Evolutionary conservation across 1,140 invertebrate genomes (phyloP), one percentile per base, ranked within the genome.

Genomic region (Pararge aegeria): DNA sequence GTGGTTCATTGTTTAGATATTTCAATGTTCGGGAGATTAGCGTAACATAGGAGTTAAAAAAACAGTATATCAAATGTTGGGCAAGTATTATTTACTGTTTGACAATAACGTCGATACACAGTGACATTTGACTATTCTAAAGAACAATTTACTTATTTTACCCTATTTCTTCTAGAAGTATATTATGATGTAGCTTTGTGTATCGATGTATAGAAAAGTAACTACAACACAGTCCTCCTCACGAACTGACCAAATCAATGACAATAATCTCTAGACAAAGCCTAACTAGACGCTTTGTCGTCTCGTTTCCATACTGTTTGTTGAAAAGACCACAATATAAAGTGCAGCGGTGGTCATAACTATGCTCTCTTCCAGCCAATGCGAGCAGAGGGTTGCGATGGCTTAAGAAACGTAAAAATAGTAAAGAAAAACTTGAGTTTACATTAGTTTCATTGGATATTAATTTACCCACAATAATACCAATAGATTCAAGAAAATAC

Each of bases 251-350:
- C 83, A 87, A 86, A 68, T 73, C 75, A 77, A 77, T 81, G 86
- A 89, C 86, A 89, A 87, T 89, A 89, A 87, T 81, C 65, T 82
- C 70, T 84, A 84, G 74, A 83, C 66, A 69, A 78, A 84, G 74
- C 76, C 80, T 83, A 67, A 80, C 74, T 73, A 61, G 69, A 73
- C 67, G n/a, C n/a, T n/a, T 76, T 70, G 67, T 71, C 80, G 77
- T 70, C 70, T 60, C 75, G 74, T 77, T 68, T 79, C 68, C 76
- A 68, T 75, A 78, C 50, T 70, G 70, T 57, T 27, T 29, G 65
- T 54, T 64, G 56, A 51, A 68, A 59, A 56, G 63, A 60, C 62
- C 55, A 49, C 56, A 20, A 55, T 49, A 38, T 46, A 50, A 64
- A 70, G 72, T 66, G 73, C 68, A 75, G 68, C 68, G 68, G 66